Evolutionary conservation across 2,888 invertebrate species (phyloP).

Genomic region (Hydraecia micacea): DNA sequence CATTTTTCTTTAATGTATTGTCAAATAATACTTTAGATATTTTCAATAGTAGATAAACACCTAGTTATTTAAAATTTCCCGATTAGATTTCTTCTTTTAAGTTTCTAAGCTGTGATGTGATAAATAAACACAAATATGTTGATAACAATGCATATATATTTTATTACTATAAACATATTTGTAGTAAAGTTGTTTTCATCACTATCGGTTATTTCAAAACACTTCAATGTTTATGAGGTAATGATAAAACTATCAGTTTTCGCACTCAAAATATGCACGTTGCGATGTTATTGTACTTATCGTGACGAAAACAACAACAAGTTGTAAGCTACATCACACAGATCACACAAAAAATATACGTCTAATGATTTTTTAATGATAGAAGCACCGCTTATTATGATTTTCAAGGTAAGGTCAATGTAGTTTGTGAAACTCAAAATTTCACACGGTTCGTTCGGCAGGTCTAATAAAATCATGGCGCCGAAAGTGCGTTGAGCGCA

Average conservation of each 20-base stretch:
- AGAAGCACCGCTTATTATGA: neutral
- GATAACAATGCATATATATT: neutral
- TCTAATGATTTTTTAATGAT: neutral
- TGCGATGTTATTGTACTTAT: neutral
- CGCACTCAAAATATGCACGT: neutral
- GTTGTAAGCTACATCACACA: neutral
- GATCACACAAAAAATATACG: neutral
- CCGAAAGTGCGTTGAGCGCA: neutral
- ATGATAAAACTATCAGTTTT: slow-evolving; percentile 12
- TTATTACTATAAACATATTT: neutral
- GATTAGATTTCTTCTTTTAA: neutral
- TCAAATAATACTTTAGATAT: neutral
- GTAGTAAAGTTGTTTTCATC: too few species aligned
- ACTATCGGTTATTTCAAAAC: slow-evolving; percentile 27
- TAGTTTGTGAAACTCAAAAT: neutral
- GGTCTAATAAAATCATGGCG: neutral
- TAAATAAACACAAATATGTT: neutral
- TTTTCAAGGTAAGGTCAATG: neutral
- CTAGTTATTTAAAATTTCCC: neutral
- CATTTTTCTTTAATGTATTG: neutral
- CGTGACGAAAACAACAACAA: neutral
- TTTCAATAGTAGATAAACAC: neutral
- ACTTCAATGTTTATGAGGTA: slow-evolving; percentile 17
- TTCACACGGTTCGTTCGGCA: neutral
- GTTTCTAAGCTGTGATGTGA: neutral